These are phyloP conservation scores for Papilio xuthus DNA, from an alignment of 1,140 invertebrate species.

Conservation along the genomic window DNA sequence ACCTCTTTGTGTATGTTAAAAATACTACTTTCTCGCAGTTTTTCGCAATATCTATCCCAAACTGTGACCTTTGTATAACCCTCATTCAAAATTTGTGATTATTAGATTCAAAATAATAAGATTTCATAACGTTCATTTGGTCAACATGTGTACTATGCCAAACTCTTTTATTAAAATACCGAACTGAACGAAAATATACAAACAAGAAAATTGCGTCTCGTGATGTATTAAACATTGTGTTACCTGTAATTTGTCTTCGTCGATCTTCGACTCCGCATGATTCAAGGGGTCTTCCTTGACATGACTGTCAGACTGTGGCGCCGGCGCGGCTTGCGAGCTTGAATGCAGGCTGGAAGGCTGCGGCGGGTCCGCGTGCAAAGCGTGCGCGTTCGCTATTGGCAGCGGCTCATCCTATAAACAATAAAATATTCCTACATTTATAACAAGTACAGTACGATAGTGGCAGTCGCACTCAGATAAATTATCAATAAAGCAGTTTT, in stretches of 20 bases:
- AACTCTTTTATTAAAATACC: not conserved
- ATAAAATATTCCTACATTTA: conserved; percentile 29
- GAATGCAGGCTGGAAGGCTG: conserved; percentile 42
- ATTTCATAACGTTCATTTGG: not conserved
- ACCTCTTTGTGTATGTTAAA: not conserved
- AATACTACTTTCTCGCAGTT: not conserved
- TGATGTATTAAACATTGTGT: not conserved
- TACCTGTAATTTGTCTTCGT: conserved; percentile 80
- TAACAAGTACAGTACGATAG: not conserved
- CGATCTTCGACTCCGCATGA: conserved; percentile 75
- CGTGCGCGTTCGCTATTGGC: conserved; percentile 70
- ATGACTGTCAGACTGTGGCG: conserved; percentile 64
- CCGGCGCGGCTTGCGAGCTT: conserved; percentile 62
- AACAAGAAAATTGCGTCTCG: not conserved
- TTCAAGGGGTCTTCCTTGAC: conserved; percentile 79
- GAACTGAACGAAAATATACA: not conserved
- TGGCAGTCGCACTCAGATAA: not conserved
- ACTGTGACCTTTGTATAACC: not conserved
- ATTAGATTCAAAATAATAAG: not conserved
- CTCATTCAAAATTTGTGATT: no score
- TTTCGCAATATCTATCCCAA: not conserved
- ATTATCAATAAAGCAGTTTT: no score
- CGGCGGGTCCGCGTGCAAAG: conserved; percentile 61
- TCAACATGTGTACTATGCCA: not conserved
- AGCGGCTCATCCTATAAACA: conserved; percentile 68